phyloP scores from a whole-genome alignment of 2,113 vertebrate genomes.

The Limnothrissa miodon region DNA sequence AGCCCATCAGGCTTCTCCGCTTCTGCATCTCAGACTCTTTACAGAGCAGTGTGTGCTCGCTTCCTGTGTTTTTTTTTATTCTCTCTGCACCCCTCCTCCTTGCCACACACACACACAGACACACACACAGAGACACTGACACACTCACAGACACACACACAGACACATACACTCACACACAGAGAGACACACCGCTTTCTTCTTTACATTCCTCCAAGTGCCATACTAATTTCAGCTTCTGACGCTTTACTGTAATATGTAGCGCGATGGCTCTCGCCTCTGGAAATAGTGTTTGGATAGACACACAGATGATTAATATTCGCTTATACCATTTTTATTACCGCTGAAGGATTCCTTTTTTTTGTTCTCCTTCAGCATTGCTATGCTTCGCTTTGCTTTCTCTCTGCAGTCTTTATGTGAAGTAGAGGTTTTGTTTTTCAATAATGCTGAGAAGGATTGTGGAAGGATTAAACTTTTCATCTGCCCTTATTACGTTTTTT shows the following conservation, averaged over 20 bases:
- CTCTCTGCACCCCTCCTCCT: neutral
- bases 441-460: neutral
- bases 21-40: slow-evolving; percentile 53
- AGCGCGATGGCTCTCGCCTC: neutral
- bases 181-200: slow-evolving; percentile 41
- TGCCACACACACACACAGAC: neutral
- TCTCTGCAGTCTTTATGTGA: slow-evolving; percentile 19
- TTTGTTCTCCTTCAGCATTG: neutral
- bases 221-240: slow-evolving; percentile 46
- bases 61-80: neutral
- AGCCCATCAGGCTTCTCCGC: slow-evolving; percentile 55
- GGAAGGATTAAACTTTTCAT: slow-evolving; percentile 12
- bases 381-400: neutral
- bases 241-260: slow-evolving; percentile 14
- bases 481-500: neutral
- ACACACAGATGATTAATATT: slow-evolving; percentile 19
- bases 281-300: neutral
- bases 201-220: slow-evolving; percentile 42
- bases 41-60: slow-evolving; percentile 23
- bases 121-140: neutral
- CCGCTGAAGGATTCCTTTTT: neutral
- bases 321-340: slow-evolving; percentile 39
- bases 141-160: neutral
- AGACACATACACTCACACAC: neutral
- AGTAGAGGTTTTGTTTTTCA: slow-evolving; percentile 27